These are phyloP conservation scores for Chanos chanos DNA, from an alignment of 2,797 vertebrate genomes.

Conservation along the genomic window DNA sequence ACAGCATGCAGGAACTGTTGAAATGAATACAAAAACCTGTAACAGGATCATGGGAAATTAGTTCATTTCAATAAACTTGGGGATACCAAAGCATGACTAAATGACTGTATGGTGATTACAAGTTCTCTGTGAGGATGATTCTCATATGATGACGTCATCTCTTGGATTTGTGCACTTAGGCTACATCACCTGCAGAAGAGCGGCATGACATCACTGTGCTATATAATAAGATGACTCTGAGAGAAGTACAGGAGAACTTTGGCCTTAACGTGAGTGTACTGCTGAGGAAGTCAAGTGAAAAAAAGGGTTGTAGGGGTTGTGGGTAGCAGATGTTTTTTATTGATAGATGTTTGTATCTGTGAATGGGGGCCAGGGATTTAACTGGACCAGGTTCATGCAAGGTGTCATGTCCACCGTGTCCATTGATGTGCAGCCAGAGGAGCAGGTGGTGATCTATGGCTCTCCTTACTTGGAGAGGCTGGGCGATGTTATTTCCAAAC, in stretches of 20 bases:
- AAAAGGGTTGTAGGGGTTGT: neutral
- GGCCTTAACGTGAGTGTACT: conserved; percentile 77
- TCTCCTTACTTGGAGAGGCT: conserved; percentile 86
- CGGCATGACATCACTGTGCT: conserved; percentile 88
- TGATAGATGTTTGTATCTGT: neutral
- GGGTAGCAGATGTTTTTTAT: neutral
- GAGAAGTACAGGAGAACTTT: conserved; percentile 81
- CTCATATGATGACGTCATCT: neutral
- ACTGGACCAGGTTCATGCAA: conserved; percentile 90
- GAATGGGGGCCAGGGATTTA: conserved; percentile 78
- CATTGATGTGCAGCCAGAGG: conserved; percentile 71
- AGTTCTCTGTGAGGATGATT: neutral
- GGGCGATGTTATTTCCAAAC: conserved; percentile 74
- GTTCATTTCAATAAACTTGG: too few relatives aligned
- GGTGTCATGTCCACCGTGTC: conserved; percentile 81
- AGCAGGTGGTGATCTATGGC: conserved; percentile 91
- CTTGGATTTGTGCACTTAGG: conserved; percentile 62
- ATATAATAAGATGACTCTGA: conserved; percentile 89
- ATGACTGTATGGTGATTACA: neutral
- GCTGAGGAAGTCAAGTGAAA: neutral
- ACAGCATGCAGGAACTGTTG: conserved; percentile 37
- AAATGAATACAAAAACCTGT: neutral
- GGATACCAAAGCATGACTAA: too few relatives aligned
- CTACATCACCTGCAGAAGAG: conserved; percentile 86
- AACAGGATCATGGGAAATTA: conserved; percentile 32